Conservation (phyloP, 2,797 vertebrate genomes). For the Heteromormyrus szaboi region DNA sequence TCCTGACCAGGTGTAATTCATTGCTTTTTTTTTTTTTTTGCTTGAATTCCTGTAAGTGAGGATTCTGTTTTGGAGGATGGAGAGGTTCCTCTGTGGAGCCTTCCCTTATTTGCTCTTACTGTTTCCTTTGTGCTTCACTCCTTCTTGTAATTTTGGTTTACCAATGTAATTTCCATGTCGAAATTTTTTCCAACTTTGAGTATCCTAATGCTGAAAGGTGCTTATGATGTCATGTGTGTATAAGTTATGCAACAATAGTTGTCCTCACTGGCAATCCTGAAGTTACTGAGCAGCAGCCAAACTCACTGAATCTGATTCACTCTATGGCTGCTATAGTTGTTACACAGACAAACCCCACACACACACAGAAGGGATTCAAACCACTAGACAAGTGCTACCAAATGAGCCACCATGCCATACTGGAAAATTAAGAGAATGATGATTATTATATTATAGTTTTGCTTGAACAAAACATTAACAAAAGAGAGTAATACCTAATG, state of each 20-base stretch:
- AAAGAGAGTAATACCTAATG: background rate
- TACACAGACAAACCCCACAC: background rate
- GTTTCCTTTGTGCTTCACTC: background rate
- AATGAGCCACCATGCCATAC: background rate
- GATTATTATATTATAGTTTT: background rate
- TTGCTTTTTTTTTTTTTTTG: background rate
- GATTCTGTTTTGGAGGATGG: background rate
- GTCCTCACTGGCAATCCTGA: background rate
- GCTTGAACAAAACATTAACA: background rate
- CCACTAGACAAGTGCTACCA: background rate
- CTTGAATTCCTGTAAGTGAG: background rate
- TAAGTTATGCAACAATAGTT: background rate
- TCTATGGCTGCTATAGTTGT: background rate
- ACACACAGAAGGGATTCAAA: background rate
- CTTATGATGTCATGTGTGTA: background rate
- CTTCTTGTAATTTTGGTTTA: background rate
- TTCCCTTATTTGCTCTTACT: background rate
- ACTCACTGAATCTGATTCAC: background rate
- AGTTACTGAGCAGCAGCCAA: background rate
- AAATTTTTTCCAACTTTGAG: background rate
- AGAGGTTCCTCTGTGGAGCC: background rate
- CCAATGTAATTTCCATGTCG: background rate
- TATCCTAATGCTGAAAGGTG: background rate
- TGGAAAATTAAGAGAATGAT: background rate
- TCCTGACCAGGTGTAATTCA: background rate